Conservation (phyloP, 1,140 invertebrate genomes). For the Scaptomyza montana region DNA sequence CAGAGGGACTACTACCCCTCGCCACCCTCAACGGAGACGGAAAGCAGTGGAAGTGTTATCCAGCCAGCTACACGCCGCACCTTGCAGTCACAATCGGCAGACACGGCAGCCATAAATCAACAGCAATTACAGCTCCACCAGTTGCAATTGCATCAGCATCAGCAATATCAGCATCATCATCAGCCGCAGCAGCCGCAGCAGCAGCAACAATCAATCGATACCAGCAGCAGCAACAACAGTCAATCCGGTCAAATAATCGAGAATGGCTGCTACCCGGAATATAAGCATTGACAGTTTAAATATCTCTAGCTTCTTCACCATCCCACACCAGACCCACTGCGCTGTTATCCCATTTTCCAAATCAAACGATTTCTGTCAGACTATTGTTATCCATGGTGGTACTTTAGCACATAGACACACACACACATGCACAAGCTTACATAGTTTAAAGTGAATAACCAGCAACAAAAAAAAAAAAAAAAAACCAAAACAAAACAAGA, state of each 20-base stretch:
- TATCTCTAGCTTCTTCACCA: constrained; percentile 34
- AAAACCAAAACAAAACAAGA: background rate
- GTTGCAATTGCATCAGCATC: constrained; percentile 45
- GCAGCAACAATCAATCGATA: constrained; percentile 76
- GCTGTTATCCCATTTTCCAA: constrained; percentile 14
- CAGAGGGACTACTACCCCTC: constrained; percentile 84
- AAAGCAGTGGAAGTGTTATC: constrained; percentile 84
- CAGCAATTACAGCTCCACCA: constrained; percentile 50
- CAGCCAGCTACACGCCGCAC: constrained; percentile 75
- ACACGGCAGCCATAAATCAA: constrained; percentile 61
- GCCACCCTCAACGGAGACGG: constrained; percentile 84
- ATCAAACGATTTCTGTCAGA: constrained; percentile 9
- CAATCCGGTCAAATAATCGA: constrained; percentile 84
- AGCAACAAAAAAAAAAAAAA: background rate
- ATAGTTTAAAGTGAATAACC: background rate
- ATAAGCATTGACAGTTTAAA: constrained; percentile 86
- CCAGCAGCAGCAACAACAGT: constrained; percentile 84
- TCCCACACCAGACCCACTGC: constrained; percentile 15
- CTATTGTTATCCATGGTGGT: background rate
- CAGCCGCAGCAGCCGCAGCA: constrained; percentile 63
- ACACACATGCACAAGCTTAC: background rate
- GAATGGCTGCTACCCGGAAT: constrained; percentile 84
- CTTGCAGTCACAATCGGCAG: constrained; percentile 62
- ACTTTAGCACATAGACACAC: background rate
- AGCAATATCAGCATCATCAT: constrained; percentile 57